A percentile compares a stretch with the other conserved stretches of the same genome.
Evolutionary conservation across 2,888 invertebrate species (phyloP).

Genomic region (Thecocarcelia acutangulata): DNA sequence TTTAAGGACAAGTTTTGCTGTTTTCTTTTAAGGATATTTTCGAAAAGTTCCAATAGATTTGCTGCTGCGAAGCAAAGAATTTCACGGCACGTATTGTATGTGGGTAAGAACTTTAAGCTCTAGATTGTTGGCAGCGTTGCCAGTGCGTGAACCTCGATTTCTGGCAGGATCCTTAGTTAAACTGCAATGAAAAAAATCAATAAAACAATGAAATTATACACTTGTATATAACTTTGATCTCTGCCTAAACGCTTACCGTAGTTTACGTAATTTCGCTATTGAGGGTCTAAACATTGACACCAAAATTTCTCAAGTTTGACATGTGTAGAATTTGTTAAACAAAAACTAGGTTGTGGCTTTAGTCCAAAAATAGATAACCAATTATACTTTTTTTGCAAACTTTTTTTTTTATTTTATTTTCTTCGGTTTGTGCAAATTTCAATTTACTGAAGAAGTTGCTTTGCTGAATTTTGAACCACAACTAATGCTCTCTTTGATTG

Average conservation of each 20-base stretch:
- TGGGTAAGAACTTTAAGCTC: slow-evolving; percentile 80
- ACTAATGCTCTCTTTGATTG: slow-evolving; percentile 74
- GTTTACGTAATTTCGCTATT: slow-evolving; percentile 74
- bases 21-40: slow-evolving; percentile 4
- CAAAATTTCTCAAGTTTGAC: slow-evolving; percentile 71
- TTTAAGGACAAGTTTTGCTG: slow-evolving; percentile 55
- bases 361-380: slow-evolving; percentile 20
- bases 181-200: slow-evolving; percentile 69
- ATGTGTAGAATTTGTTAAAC: slow-evolving; percentile 47
- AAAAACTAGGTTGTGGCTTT: slow-evolving; percentile 43
- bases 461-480: slow-evolving; percentile 69
- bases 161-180: slow-evolving; percentile 79
- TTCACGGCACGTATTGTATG: slow-evolving; percentile 81
- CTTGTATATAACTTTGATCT: no score
- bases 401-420: slow-evolving; percentile 9
- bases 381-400: slow-evolving; percentile 3
- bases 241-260: slow-evolving; percentile 71
- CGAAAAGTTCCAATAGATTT: slow-evolving; percentile 24
- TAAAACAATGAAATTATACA: no score
- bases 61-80: slow-evolving; percentile 40
- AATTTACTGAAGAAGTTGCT: slow-evolving; percentile 72
- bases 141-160: slow-evolving; percentile 80
- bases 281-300: slow-evolving; percentile 81
- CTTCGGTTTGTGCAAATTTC: slow-evolving; percentile 11
- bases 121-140: slow-evolving; percentile 80